phyloP scores from a whole-genome alignment of 1,140 invertebrate species.

The Drosophila mojavensis region DNA sequence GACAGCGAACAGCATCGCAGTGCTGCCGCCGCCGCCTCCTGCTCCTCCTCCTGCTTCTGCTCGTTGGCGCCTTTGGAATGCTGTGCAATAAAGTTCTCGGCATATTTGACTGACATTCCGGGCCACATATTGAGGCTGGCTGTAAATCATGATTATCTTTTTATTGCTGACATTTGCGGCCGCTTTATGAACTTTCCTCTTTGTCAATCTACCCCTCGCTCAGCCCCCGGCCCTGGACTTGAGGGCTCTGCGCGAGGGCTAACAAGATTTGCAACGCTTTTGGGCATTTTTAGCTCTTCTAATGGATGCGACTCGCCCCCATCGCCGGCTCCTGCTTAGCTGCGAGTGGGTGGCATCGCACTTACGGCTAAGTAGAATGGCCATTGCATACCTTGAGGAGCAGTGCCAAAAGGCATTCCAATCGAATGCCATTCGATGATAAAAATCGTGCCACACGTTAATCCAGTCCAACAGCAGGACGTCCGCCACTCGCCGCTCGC shows the following conservation, averaged over 20 bases:
- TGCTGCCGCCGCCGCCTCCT: not conserved
- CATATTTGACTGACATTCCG: constrained; percentile 49
- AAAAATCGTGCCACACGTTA: constrained; percentile 79
- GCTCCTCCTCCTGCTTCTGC: not conserved
- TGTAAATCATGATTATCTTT: constrained; percentile 71
- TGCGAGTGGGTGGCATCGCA: constrained; percentile 16
- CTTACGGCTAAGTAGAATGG: constrained; percentile 4
- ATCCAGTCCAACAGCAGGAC: constrained; percentile 61
- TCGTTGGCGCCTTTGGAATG: constrained; percentile 24
- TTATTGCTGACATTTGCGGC: constrained; percentile 59
- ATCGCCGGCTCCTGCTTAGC: not conserved
- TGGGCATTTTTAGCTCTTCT: constrained; percentile 18
- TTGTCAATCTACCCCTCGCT: not conserved
- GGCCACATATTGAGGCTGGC: constrained; percentile 45
- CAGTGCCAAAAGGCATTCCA: constrained; percentile 70
- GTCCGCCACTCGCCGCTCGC: constrained; percentile 22
- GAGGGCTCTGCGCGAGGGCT: constrained; percentile 21
- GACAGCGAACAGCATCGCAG: constrained; percentile 15
- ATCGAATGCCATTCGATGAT: constrained; percentile 77
- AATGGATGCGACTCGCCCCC: constrained; percentile 19
- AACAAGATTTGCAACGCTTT: constrained; percentile 50
- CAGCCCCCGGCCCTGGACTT: not conserved
- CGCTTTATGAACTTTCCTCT: constrained; percentile 40
- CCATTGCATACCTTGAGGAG: constrained; percentile 56
- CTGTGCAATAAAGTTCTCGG: constrained; percentile 40